Base-by-base conservation (phyloP, 2,888 invertebrate species). In the Drosophila peninsularis region DNA sequence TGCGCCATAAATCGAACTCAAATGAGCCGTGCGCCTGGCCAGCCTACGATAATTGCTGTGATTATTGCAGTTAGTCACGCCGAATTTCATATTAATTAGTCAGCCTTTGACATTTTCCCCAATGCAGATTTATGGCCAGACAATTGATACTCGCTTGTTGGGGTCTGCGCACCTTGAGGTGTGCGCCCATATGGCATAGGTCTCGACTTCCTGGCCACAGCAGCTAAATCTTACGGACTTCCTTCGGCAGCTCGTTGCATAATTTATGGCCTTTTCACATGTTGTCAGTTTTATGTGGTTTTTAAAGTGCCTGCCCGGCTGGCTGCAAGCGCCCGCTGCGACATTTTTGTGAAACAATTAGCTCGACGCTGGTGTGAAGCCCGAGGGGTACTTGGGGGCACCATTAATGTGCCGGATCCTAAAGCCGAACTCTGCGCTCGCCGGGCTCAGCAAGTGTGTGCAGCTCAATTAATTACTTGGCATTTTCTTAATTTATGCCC, bases 181-280 rank as follows among this genome's bases (percentile, higher is more conserved):
- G 74, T 88, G 84, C 65, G 71, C 78, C 83, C 83, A 84, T 84
- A 84, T 86, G 88, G 84, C 62, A 64, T 19, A 39, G 49, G 70
- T 75, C 79, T 50, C 49, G 75, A 70, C 82, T 82, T 80, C 77
- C 80, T 77, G 83, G 74, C 79, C 82, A 70, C 58, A 55, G 60
- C 80, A 58, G 42, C 66, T 82, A 88, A 83, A 85, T 83, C 82
- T 88, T 71, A 68, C 55, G 50, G 63, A 67, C 70, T 75, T 75
- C 67, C 78, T 75, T 77, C 56, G 49, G 11, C 49, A 27, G 41
- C 6, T 55, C 56, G 32, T 42, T 53, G 39, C 66, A 39, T 85
- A 89, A 90, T 90, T 90, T 90, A 90, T 90, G 78, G 71, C 81
- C 74, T 83, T 89, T 81, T 88, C 90, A 90, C 89, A 90, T 90